Conservation (phyloP, 2,888 invertebrate species). For the Tholera decimalis region DNA sequence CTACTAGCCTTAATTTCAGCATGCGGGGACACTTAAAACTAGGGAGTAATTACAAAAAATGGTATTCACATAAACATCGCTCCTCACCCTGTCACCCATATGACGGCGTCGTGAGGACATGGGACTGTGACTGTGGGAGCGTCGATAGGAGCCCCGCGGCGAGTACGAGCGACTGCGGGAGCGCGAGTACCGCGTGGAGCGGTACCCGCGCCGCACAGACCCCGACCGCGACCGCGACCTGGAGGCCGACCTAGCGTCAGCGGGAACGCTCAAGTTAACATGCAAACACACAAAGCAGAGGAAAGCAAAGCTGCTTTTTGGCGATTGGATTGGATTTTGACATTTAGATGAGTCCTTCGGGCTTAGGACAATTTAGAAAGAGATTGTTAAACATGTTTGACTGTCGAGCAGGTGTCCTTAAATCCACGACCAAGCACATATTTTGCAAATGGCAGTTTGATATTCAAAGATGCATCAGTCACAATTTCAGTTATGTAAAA, state of each 20-base stretch:
- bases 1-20: constrained; percentile 29
- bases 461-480: neutral
- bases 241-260: constrained; percentile 67
- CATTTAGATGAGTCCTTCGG: constrained; percentile 8
- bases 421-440: too few relatives aligned
- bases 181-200: constrained; percentile 92
- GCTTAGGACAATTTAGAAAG: neutral
- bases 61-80: constrained; percentile 70
- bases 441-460: too few relatives aligned
- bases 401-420: too few relatives aligned
- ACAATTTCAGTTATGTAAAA: neutral
- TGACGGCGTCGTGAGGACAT: constrained; percentile 96
- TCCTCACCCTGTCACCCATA: constrained; percentile 93
- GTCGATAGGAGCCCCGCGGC: constrained; percentile 91
- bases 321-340: constrained; percentile 46
- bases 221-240: constrained; percentile 92
- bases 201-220: constrained; percentile 87
- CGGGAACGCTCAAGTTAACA: constrained; percentile 51
- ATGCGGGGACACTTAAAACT: constrained; percentile 58
- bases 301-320: constrained; percentile 37
- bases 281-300: constrained; percentile 52
- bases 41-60: constrained; percentile 61
- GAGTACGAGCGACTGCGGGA: constrained; percentile 93
- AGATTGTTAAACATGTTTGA: too few relatives aligned
- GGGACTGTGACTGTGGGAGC: constrained; percentile 94